Conservation (phyloP, 2,888 invertebrate genomes). For the Sesamia inferens region DNA sequence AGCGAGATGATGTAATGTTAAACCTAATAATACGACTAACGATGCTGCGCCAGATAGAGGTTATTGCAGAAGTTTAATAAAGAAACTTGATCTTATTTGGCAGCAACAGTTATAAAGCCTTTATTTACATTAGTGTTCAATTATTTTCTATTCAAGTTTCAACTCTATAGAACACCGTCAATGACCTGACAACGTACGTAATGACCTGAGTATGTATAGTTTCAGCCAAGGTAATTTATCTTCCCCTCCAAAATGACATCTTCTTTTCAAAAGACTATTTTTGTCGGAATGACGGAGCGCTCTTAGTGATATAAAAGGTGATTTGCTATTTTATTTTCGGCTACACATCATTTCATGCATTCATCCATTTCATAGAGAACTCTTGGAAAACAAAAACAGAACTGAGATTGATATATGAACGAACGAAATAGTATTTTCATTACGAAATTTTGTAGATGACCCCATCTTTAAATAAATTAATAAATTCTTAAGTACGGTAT, state of each 20-base stretch:
- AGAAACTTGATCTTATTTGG: too few species aligned
- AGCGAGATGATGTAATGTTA: too few species aligned
- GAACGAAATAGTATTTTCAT: background rate
- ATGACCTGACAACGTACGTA: conserved; percentile 10
- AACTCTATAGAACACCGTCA: conserved; percentile 12
- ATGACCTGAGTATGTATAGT: background rate
- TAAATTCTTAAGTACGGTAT: background rate
- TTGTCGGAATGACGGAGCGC: conserved; percentile 37
- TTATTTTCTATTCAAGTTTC: background rate
- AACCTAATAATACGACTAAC: too few species aligned
- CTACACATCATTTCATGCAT: conserved; percentile 31
- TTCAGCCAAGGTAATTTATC: conserved; percentile 50
- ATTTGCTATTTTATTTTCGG: conserved; percentile 12
- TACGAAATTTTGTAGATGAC: background rate
- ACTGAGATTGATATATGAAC: conserved; percentile 1
- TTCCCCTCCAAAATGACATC: conserved; percentile 31
- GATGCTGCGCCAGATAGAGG: too few species aligned
- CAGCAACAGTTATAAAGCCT: too few species aligned
- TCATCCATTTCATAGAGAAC: conserved; percentile 10
- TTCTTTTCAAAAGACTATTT: conserved; percentile 34
- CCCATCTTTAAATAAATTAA: background rate
- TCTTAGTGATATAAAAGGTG: conserved; percentile 22
- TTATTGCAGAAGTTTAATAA: too few species aligned
- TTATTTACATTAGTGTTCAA: too few species aligned
- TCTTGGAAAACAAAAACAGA: conserved; percentile 26